Percentiles rank a stretch among this genome's conserved stretches.
phyloP scores from a whole-genome alignment of 1,140 invertebrate species.

The Macrosteles quadrilineatus region DNA sequence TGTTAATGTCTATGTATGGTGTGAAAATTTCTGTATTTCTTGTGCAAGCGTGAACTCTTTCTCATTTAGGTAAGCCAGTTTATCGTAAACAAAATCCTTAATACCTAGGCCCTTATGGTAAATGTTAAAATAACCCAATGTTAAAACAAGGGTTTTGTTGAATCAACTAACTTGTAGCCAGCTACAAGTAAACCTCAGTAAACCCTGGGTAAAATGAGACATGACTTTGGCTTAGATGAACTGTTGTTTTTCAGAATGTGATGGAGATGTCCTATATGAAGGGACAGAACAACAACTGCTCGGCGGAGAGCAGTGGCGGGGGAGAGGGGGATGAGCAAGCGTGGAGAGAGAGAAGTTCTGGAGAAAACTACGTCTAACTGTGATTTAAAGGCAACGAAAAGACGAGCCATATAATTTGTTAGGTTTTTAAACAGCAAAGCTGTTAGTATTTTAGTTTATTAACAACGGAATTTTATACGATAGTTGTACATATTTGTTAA shows the following conservation, averaged over 20 bases:
- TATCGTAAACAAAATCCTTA: no score
- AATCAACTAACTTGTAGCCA: no score
- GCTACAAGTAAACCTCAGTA: no score
- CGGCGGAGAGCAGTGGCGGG: constrained; percentile 41
- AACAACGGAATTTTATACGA: not conserved
- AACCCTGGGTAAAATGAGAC: no score
- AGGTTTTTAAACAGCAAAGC: constrained; percentile 3
- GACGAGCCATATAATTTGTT: not conserved
- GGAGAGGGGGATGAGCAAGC: constrained; percentile 29
- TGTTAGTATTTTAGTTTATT: not conserved
- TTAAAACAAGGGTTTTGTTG: no score
- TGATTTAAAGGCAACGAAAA: constrained; percentile 15
- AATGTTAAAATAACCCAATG: no score
- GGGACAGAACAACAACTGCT: constrained; percentile 63
- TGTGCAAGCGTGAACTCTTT: no score
- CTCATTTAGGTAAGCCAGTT: no score
- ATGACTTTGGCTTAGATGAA: no score
- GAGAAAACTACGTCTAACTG: constrained; percentile 41
- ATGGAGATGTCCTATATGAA: constrained; percentile 64
- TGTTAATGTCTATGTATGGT: no score
- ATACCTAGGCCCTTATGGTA: no score
- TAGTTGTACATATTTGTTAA: constrained; percentile 15
- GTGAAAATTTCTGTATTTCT: no score
- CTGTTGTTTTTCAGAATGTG: constrained; percentile 39
- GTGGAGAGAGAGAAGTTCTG: constrained; percentile 31